Evolutionary conservation across 30 jellyfish, hydroid and myxozoan species (phyloP).

Genomic region (Turritopsis rubra): DNA sequence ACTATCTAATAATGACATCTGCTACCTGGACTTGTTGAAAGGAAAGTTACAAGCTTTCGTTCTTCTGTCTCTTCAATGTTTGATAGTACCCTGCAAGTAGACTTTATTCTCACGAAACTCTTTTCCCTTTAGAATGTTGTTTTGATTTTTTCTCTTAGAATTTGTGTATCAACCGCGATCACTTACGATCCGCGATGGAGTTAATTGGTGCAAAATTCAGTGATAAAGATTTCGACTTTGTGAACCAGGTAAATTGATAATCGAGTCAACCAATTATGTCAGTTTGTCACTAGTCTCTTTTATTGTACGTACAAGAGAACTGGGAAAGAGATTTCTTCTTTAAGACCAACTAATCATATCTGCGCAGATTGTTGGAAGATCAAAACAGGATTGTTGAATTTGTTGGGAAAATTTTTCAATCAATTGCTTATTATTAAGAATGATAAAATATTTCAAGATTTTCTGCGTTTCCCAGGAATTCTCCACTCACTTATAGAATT

Average conservation of each 20-base stretch:
- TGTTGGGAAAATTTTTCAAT: too few relatives aligned
- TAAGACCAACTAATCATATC: too few relatives aligned
- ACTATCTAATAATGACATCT: too few relatives aligned
- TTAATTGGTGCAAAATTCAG: conserved; percentile 28
- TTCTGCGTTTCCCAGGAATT: too few relatives aligned
- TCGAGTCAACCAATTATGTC: neutral
- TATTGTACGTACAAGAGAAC: neutral
- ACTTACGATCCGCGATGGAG: conserved; percentile 39
- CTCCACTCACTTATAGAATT: too few relatives aligned
- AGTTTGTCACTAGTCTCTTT: neutral
- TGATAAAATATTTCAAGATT: too few relatives aligned
- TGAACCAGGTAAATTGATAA: conserved; percentile 26
- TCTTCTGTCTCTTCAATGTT: neutral
- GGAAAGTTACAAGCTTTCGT: too few relatives aligned
- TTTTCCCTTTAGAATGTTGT: neutral
- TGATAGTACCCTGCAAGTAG: too few relatives aligned
- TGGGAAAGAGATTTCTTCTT: neutral
- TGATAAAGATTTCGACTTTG: conserved; percentile 49
- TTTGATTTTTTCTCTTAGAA: conserved; percentile 17
- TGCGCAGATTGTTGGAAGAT: too few relatives aligned
- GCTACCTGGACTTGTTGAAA: too few relatives aligned
- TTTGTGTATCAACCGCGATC: conserved; percentile 27
- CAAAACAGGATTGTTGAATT: too few relatives aligned
- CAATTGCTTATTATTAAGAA: too few relatives aligned
- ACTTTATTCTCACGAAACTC: neutral